These are phyloP conservation scores for Zaprionus taronus DNA, from an alignment of 1,140 invertebrate genomes.

Conservation along the genomic window DNA sequence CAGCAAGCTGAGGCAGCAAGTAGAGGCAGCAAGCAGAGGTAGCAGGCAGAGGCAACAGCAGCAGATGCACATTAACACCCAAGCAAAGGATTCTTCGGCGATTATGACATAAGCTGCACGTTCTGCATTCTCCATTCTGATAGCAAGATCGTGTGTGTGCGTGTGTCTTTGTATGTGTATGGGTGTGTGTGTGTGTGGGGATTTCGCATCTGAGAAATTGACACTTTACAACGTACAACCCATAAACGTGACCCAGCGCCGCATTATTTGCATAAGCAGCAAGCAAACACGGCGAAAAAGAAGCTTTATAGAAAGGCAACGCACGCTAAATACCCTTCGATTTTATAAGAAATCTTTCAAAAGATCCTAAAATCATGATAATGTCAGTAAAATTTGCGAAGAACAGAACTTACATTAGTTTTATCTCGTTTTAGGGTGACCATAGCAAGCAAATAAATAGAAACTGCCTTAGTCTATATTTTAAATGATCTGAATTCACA, in stretches of 20 bases:
- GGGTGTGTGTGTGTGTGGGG: slow-evolving; percentile 8
- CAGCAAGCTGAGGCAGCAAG: slow-evolving; percentile 2
- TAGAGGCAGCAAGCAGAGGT: neutral
- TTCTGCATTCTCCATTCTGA: slow-evolving; percentile 56
- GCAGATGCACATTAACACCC: slow-evolving; percentile 70
- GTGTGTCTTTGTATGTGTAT: neutral
- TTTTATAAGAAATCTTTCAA: neutral
- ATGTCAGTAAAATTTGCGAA: no score
- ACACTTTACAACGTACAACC: slow-evolving; percentile 75
- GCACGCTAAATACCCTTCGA: slow-evolving; percentile 51
- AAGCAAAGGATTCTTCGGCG: slow-evolving; percentile 46
- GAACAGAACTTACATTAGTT: no score
- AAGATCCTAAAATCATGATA: no score
- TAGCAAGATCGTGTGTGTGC: slow-evolving; percentile 33
- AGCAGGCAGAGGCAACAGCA: neutral
- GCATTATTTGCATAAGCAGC: slow-evolving; percentile 73
- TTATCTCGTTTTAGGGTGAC: neutral
- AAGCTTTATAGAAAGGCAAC: neutral
- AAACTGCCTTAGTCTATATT: no score
- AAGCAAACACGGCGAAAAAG: slow-evolving; percentile 22
- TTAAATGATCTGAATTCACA: no score
- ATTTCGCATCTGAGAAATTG: slow-evolving; percentile 72
- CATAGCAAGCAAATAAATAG: no score
- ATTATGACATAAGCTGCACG: slow-evolving; percentile 82
- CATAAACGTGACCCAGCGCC: slow-evolving; percentile 77